phyloP scores from a whole-genome alignment of 1,140 invertebrate genomes.

The Drosophila tsacasi region DNA sequence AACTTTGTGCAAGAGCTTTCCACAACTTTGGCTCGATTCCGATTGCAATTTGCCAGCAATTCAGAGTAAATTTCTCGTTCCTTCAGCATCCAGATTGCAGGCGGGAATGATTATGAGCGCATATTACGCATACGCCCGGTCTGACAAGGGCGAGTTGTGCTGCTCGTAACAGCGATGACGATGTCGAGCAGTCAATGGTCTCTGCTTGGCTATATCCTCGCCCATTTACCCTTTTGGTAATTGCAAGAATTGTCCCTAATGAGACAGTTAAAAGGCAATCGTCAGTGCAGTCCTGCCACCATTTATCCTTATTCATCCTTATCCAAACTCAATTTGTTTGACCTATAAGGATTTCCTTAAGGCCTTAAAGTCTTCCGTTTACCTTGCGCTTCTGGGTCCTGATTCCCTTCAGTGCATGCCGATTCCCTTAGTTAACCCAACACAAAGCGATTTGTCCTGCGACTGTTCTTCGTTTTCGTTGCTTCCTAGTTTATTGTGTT shows the following conservation, averaged over 20 bases:
- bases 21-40: slow-evolving; percentile 22
- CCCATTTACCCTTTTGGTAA: slow-evolving; percentile 37
- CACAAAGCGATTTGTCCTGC: slow-evolving; percentile 32
- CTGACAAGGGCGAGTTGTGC: slow-evolving; percentile 10
- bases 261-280: slow-evolving; percentile 65
- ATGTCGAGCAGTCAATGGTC: slow-evolving; percentile 14
- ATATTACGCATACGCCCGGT: slow-evolving; percentile 65
- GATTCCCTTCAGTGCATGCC: slow-evolving; percentile 11
- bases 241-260: slow-evolving; percentile 60
- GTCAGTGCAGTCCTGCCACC: slow-evolving; percentile 18
- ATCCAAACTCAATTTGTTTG: slow-evolving; percentile 28
- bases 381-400: not conserved
- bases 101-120: slow-evolving; percentile 45
- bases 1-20: slow-evolving; percentile 37
- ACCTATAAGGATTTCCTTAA: slow-evolving; percentile 1
- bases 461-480: slow-evolving; percentile 5
- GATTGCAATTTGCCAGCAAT: slow-evolving; percentile 57
- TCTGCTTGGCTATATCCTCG: not conserved
- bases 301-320: slow-evolving; percentile 2
- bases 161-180: not conserved
- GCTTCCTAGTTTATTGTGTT: slow-evolving; percentile 28
- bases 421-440: slow-evolving; percentile 17
- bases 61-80: slow-evolving; percentile 27
- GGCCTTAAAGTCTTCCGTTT: not conserved
- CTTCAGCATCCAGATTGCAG: slow-evolving; percentile 16